Percentiles rank a stretch among this genome's conserved stretches.
phyloP scores from a whole-genome alignment of 2,888 invertebrate genomes.

The Neoscelio sp. region DNA sequence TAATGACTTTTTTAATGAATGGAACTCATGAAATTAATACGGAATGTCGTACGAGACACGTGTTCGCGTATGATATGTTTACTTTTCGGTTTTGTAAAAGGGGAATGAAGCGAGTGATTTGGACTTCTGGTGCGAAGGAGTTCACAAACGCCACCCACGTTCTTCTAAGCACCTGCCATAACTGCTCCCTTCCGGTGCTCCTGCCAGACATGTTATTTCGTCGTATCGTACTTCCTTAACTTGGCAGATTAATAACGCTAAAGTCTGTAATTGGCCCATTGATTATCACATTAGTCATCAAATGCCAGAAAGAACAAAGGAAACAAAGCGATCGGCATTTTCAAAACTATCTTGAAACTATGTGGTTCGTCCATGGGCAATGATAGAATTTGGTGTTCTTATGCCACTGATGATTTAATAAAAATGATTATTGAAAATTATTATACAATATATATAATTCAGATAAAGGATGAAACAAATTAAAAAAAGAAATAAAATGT shows the following conservation, averaged over 20 bases:
- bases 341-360: no score
- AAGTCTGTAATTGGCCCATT: slow-evolving; percentile 28
- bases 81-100: slow-evolving; percentile 64
- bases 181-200: slow-evolving; percentile 69
- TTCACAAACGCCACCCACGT: slow-evolving; percentile 68
- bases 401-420: no score
- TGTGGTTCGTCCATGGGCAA: no score
- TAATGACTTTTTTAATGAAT: slow-evolving; percentile 22
- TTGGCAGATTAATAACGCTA: slow-evolving; percentile 30
- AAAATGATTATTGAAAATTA: no score
- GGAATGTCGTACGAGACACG: slow-evolving; percentile 71
- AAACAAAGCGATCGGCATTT: no score
- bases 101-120: slow-evolving; percentile 31
- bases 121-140: slow-evolving; percentile 39
- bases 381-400: no score
- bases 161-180: slow-evolving; percentile 69
- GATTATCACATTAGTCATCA: slow-evolving; percentile 32
- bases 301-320: slow-evolving; percentile 27
- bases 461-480: no score
- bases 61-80: slow-evolving; percentile 75
- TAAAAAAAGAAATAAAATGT: no score
- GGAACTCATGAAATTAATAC: slow-evolving; percentile 30
- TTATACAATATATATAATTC: no score
- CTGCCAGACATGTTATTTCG: slow-evolving; percentile 26
- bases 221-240: neutral